Conservation (phyloP, 2,888 invertebrate species). For the Cacoxenus indagator region DNA sequence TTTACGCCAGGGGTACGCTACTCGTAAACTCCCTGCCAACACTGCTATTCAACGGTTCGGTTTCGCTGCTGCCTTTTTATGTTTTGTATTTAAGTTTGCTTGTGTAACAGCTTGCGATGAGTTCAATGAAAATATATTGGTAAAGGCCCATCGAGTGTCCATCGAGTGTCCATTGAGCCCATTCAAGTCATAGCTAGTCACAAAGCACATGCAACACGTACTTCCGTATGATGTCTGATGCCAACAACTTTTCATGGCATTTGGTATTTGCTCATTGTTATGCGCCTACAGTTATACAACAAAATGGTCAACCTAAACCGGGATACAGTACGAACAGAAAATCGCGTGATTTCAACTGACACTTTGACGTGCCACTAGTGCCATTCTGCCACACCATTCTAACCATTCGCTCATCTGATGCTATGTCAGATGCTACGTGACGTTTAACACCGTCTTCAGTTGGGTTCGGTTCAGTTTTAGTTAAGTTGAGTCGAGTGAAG, state of each 20-base stretch:
- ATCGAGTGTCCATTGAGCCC: too few species aligned
- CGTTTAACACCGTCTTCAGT: constrained; percentile 3
- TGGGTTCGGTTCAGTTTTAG: constrained; percentile 11
- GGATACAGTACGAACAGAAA: too few species aligned
- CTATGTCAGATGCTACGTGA: constrained; percentile 51
- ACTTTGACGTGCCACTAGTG: not conserved
- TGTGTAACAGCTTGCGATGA: constrained; percentile 49
- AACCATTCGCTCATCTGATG: not conserved
- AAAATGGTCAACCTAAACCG: not conserved
- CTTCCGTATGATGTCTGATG: too few species aligned
- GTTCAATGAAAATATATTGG: too few species aligned
- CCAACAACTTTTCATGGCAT: too few species aligned
- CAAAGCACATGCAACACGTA: too few species aligned
- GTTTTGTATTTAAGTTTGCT: constrained; percentile 16
- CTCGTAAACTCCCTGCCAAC: constrained; percentile 30
- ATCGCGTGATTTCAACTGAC: not conserved
- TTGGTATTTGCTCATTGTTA: too few species aligned
- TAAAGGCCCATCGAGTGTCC: too few species aligned
- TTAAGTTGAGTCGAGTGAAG: not conserved
- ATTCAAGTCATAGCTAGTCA: too few species aligned
- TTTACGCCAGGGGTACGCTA: constrained; percentile 41
- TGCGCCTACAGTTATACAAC: too few species aligned
- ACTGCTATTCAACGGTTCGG: not conserved
- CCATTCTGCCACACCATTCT: not conserved
- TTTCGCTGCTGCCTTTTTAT: not conserved